Percentiles rank a stretch among this genome's conserved stretches.
These are phyloP conservation scores for Deladenus siricidicola DNA, from an alignment of 2,888 invertebrate genomes.

Conservation along the genomic window DNA sequence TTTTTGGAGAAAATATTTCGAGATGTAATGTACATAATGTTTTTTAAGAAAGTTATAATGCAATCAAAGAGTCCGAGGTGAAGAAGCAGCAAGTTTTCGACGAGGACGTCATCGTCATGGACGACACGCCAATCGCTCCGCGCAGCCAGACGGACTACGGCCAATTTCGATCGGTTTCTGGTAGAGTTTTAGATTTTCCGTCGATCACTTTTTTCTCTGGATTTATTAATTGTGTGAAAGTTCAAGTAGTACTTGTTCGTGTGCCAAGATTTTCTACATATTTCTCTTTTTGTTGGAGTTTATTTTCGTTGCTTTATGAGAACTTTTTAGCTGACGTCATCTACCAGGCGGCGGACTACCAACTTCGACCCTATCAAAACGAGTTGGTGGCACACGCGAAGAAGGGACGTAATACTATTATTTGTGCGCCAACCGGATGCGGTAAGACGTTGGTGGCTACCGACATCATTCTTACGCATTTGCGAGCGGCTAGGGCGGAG, in stretches of 20 bases:
- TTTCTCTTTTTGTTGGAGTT: background rate
- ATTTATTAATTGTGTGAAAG: too few relatives aligned
- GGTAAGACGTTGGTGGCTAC: slow-evolving; percentile 49
- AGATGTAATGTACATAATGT: background rate
- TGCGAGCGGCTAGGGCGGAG: slow-evolving; percentile 12
- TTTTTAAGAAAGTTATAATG: background rate
- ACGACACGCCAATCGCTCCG: background rate
- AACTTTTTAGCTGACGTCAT: background rate
- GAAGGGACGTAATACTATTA: slow-evolving; percentile 33
- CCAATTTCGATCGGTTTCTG: background rate
- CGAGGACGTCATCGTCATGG: background rate
- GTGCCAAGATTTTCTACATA: too few relatives aligned
- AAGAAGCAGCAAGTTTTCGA: background rate
- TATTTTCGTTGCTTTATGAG: background rate
- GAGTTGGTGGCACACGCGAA: slow-evolving; percentile 28
- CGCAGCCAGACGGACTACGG: slow-evolving; percentile 2
- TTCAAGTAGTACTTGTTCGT: too few relatives aligned
- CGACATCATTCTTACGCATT: slow-evolving; percentile 42
- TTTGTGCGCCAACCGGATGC: slow-evolving; percentile 47
- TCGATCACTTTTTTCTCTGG: too few relatives aligned
- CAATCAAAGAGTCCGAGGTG: background rate
- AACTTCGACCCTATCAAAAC: slow-evolving; percentile 37
- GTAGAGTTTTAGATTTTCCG: slow-evolving; percentile 1
- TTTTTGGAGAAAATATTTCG: background rate
- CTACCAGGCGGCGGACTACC: slow-evolving; percentile 13